phyloP scores from a whole-genome alignment of 2,113 vertebrate species.

The Hassar affinis region DNA sequence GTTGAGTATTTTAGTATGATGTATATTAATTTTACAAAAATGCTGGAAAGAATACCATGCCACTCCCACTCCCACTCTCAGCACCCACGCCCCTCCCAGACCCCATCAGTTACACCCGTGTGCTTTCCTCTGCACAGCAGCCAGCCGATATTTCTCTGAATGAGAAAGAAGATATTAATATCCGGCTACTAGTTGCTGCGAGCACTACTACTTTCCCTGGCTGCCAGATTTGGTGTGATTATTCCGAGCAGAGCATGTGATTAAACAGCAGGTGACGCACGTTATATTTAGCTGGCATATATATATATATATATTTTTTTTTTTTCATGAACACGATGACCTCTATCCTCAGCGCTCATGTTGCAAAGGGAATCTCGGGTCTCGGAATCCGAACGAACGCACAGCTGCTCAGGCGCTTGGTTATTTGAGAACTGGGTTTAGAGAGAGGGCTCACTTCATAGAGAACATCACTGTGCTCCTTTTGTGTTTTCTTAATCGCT shows the following conservation, averaged over 20 bases:
- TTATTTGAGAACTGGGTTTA: background rate
- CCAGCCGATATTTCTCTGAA: constrained; percentile 51
- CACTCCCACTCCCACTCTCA: too few species aligned
- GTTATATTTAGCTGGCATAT: constrained; percentile 49
- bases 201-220: constrained; percentile 16
- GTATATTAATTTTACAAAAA: constrained; percentile 47
- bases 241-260: constrained; percentile 50
- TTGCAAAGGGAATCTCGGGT: constrained; percentile 31
- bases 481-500: background rate
- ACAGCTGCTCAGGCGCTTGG: background rate
- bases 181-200: background rate
- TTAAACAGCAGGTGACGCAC: constrained; percentile 30
- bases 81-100: background rate
- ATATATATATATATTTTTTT: background rate
- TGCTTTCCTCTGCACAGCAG: constrained; percentile 43
- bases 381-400: background rate
- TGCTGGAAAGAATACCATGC: constrained; percentile 55
- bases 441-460: background rate
- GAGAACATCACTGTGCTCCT: background rate
- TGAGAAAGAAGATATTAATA: constrained; percentile 48
- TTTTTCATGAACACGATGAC: constrained; percentile 24
- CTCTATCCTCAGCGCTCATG: constrained; percentile 3
- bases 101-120: constrained; percentile 39
- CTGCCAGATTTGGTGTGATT: constrained; percentile 28
- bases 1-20: background rate